Conservation (phyloP, 2,888 invertebrate species). For the Cordilura impudica region DNA sequence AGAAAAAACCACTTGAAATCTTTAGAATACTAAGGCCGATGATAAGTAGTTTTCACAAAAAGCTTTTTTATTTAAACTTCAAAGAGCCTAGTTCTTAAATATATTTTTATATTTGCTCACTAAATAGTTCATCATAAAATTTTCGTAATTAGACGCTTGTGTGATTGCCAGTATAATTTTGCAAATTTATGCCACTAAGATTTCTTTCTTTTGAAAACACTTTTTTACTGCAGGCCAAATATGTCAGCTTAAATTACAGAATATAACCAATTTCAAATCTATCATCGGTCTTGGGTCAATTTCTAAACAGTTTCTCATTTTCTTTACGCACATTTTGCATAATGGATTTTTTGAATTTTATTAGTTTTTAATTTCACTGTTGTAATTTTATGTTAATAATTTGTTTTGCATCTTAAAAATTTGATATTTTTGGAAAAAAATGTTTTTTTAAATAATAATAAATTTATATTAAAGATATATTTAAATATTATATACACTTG, state of each 20-base stretch:
- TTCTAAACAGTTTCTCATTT: not conserved
- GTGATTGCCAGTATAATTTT: not conserved
- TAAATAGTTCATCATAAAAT: not conserved
- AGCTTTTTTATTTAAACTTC: too few species aligned
- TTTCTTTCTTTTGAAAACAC: too few species aligned
- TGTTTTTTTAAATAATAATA: conserved; percentile 35
- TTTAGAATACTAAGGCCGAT: not conserved
- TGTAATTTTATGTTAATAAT: not conserved
- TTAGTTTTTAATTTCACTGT: not conserved
- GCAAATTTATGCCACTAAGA: too few species aligned
- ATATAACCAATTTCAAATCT: not conserved
- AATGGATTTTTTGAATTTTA: not conserved
- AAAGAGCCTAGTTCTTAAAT: not conserved
- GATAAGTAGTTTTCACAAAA: not conserved
- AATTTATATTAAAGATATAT: conserved; percentile 35
- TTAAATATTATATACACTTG: conserved; percentile 59
- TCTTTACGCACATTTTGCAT: conserved; percentile 35
- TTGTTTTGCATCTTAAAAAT: conserved; percentile 25
- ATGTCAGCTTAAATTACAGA: not conserved
- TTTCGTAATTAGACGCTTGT: not conserved
- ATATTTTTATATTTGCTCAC: not conserved
- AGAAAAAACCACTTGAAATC: not conserved
- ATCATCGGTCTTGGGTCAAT: conserved; percentile 21
- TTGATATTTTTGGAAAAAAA: conserved; percentile 24
- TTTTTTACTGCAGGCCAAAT: too few species aligned